Conservation (phyloP, 2,113 vertebrate genomes). For the Sinocyclocheilus maitianheensis region DNA sequence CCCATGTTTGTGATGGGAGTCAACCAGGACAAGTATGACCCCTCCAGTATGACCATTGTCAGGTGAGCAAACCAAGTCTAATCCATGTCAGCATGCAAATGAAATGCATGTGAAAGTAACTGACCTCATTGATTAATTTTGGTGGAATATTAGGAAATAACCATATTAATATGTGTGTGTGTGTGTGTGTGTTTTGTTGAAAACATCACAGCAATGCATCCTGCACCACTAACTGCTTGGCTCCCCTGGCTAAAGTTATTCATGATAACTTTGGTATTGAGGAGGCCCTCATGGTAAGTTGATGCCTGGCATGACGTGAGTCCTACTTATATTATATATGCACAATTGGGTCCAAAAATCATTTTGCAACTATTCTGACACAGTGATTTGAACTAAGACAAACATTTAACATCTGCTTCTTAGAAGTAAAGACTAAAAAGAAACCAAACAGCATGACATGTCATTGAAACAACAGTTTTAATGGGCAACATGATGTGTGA, state of each 20-base stretch:
- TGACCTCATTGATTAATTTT: neutral
- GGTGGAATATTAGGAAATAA: constrained; percentile 15
- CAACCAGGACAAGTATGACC: constrained; percentile 84
- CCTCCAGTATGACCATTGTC: constrained; percentile 81
- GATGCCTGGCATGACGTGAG: neutral
- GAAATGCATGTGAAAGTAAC: neutral
- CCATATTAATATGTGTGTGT: neutral
- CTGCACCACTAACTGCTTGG: constrained; percentile 91
- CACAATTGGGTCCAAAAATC: neutral
- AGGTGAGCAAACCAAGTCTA: constrained; percentile 70
- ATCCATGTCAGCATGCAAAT: neutral
- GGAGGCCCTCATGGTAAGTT: constrained; percentile 88
- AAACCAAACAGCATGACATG: neutral
- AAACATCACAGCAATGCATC: constrained; percentile 82
- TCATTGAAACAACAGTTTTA: neutral
- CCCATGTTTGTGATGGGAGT: constrained; percentile 92
- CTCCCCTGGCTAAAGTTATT: constrained; percentile 87
- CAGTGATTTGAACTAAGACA: neutral
- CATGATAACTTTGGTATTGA: constrained; percentile 85
- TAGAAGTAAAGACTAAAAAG: neutral
- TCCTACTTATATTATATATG: neutral
- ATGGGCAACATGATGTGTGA: neutral
- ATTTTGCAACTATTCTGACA: neutral
- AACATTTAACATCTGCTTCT: neutral
- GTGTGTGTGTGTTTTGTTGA: constrained; percentile 11